Evolutionary conservation across 92 coral and sea anemone genomes (phyloP), one percentile per base, ranked within the genome.

Genomic region (Heliopora coerulea): DNA sequence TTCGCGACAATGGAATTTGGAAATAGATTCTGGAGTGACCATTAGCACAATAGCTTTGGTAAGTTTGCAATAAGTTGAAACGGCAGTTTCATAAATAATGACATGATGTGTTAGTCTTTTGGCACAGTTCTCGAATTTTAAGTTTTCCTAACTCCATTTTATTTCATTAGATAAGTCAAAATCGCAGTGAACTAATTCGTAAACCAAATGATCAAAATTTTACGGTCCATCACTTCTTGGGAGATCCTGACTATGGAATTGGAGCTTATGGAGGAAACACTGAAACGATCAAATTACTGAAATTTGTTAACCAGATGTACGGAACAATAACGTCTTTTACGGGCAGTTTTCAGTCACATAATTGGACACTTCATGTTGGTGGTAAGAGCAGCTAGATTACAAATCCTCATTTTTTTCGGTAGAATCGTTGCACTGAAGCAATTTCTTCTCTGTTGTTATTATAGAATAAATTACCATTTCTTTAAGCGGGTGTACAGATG

Each of bases 201-300:
- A 15, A 46, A 2, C 15, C 52, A 10, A 7, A 46, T 46, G 52
- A 7, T 6, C 17, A 46, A 15, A 46, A 46, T 46, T 46, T 46
- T 46, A 46, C 52, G 2, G n/a, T 46, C 2, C 7, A n/a, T 46
- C 52, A 46, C 15, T 46, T 6, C 52, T 6, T 2, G 7, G 52
- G 52, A 46, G n/a, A 46, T 46, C n/a, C 52, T 6, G 52, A 6
- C 15, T 6, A 46, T 46, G 52, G 52, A 46, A 6, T 46, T 46
- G 52, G 52, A 46, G 52, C 52, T 6, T 46, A 46, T 46, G 52
- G 52, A 46, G 52, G 52, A 46, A 46, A 46, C n/a, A 46, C 52
- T 6, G 52, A 7, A 46, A 46, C 52, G n/a, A 46, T 46, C n/a
- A 46, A 46, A 46, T 46, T 46, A 46, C n/a, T 46, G 7, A 46